Base-by-base conservation (phyloP, 2,888 invertebrate species). In the Choreutis nemorana region DNA sequence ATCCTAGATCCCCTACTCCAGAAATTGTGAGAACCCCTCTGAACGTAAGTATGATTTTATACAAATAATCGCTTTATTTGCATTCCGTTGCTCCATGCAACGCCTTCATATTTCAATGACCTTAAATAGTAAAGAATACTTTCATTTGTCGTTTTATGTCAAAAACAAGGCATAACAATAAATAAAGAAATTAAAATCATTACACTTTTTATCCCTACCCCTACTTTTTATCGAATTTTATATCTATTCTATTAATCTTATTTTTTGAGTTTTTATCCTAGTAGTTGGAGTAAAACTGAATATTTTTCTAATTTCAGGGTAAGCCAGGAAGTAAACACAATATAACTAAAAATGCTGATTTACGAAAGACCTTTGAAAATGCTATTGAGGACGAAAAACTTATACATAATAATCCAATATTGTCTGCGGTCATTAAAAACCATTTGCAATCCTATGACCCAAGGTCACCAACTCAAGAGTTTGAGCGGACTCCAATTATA, bases 1-100 rank as follows among this genome's bases (percentile, higher is more conserved):
- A 85, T 64, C 84, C 84, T 30, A 68, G 84, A 47, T 85, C 84
- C 31, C 84, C 84, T 14, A 84, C 82, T 50, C 70, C 75, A 29
- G 79, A 82, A 52, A 82, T 85, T 41, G 54, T 68, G 33, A 60
- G 85, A 34, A 85, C 84, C 27, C 84, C 84, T 23, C 58, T 85
- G 41, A 78, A 84, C 65, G 84, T 84, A 68, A 51, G 47, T 49
- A 32, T 29, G 5, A 15, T 13, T 12, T 20, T 26, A 23, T 25
- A 31, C n/a, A 23, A 23, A 4, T 11, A 23, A 5, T 23, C 9
- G n/a, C 18, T 9, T n/a, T 6, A n/a, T 20, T 3, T 16, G 9
- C 8, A 20, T 4, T 18, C 8, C 8, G 8, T 18, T 18, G n/a
- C n/a, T n/a, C n/a, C n/a, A n/a, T n/a, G n/a, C n/a, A n/a, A n/a